Conservation (phyloP, 2,797 vertebrate species). For the Sebastes itinus region DNA sequence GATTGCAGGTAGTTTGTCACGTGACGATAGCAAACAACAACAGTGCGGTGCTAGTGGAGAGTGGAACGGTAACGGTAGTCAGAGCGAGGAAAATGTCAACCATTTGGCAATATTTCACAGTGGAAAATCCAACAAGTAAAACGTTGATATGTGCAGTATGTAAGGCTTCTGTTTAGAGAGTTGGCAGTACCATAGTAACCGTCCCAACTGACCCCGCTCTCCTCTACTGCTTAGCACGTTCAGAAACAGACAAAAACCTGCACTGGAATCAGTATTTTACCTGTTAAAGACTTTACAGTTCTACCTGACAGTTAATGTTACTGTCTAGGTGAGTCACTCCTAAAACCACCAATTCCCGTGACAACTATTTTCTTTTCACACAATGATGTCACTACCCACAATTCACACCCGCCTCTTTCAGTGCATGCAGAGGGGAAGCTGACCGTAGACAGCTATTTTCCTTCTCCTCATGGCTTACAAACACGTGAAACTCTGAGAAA, state of each 20-base stretch:
- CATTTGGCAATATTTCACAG: no score
- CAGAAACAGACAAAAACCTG: background rate
- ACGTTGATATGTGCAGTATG: no score
- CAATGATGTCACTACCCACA: slow-evolving; percentile 37
- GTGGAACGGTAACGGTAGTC: no score
- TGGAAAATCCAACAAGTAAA: no score
- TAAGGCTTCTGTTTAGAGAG: no score
- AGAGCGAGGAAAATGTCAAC: no score
- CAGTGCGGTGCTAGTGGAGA: no score
- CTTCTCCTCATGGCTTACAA: background rate
- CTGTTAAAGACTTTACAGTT: background rate
- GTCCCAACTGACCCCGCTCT: background rate
- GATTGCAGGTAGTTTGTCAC: no score
- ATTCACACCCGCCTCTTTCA: slow-evolving; percentile 13
- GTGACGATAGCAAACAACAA: no score
- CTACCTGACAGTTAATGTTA: background rate
- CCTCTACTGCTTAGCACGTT: background rate
- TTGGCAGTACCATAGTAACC: background rate
- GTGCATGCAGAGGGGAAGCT: background rate
- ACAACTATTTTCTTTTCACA: slow-evolving; percentile 23
- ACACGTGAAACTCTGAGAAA: background rate
- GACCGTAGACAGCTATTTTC: background rate
- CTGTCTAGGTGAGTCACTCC: background rate
- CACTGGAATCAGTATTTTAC: background rate
- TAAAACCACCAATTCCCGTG: slow-evolving; percentile 35